Conservation (phyloP, 2,113 vertebrate genomes). For the Crotalus viridis region DNA sequence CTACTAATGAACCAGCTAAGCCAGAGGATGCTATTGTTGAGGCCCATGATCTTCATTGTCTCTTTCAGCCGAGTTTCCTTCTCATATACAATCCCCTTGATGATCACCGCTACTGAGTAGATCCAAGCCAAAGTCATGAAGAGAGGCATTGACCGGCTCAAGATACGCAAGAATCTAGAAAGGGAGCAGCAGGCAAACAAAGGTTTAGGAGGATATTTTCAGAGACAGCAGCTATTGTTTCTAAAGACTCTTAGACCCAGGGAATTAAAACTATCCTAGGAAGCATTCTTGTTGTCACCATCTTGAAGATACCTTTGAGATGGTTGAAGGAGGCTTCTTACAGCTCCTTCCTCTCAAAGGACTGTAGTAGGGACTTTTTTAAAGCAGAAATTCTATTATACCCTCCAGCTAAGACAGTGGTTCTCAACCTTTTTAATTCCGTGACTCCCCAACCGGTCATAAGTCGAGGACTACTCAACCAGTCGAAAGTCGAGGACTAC, state of each 20-base stretch:
- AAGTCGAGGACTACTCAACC: too few relatives aligned
- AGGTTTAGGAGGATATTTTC: not conserved
- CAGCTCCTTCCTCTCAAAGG: not conserved
- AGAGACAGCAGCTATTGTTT: not conserved
- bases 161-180: slow-evolving; percentile 88
- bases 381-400: not conserved
- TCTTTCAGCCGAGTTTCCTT: slow-evolving; percentile 96
- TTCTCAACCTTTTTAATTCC: too few relatives aligned
- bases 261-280: not conserved
- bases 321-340: not conserved
- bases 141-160: slow-evolving; percentile 95
- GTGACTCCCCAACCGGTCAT: too few relatives aligned
- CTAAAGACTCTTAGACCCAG: not conserved
- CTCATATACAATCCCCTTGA: slow-evolving; percentile 96
- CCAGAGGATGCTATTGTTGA: slow-evolving; percentile 92
- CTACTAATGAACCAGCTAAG: slow-evolving; percentile 98
- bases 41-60: slow-evolving; percentile 97
- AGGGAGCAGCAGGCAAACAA: not conserved
- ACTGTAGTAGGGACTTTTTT: not conserved
- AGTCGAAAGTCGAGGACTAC: too few relatives aligned
- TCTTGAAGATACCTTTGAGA: not conserved
- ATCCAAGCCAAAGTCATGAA: slow-evolving; percentile 99
- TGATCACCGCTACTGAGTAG: slow-evolving; percentile 95
- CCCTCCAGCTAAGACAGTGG: not conserved
- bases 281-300: not conserved